Evolutionary conservation across 2,888 invertebrate genomes (phyloP), one percentile per base, ranked within the genome.

Genomic region (Caenorhabditis sp.): DNA sequence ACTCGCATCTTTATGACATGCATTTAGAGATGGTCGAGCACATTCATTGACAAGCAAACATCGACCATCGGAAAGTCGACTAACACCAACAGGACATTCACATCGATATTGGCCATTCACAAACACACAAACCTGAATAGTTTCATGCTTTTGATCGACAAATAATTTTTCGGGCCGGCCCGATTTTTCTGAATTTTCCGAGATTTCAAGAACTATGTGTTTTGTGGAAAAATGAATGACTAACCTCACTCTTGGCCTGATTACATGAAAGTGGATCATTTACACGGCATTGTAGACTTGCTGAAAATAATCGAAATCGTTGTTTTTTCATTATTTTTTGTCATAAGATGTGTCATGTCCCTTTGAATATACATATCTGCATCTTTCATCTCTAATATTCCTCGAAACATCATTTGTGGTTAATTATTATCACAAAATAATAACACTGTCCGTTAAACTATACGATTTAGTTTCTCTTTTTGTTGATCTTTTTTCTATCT

Each of bases 181-280:
- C n/a, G n/a, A n/a, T n/a, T n/a, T n/a, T n/a, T n/a, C 31, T 6
- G 31, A 31, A 31, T 31, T 31, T 31, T 31, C 31, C 4, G 31
- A 31, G 10, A 31, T 6, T 31, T 31, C 31, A 5, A 43, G 17
- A 43, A 43, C 36, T 36, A 43, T 43, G 14, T 17, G 2, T 43
- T 43, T 14, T 10, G 43, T 17, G 12, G 3, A 43, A 6, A 43
- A 17, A 12, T 43, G 43, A 43, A 54, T 17, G 19, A 17, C 31
- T 24, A 61, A 78, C 77, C 74, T 86, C 86, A 27, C 77, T 73
- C 62, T 84, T 83, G 19, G 70, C 69, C 55, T 79, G 79, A 58
- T 79, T 70, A 70, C 86, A 86, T 31, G 80, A 79, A 37, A 85
- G 75, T 24, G 86, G 86, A 65, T 86, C 86, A 72, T 84, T 78